phyloP scores from a whole-genome alignment of 2,113 vertebrate genomes.

The Amphiprion percula region DNA sequence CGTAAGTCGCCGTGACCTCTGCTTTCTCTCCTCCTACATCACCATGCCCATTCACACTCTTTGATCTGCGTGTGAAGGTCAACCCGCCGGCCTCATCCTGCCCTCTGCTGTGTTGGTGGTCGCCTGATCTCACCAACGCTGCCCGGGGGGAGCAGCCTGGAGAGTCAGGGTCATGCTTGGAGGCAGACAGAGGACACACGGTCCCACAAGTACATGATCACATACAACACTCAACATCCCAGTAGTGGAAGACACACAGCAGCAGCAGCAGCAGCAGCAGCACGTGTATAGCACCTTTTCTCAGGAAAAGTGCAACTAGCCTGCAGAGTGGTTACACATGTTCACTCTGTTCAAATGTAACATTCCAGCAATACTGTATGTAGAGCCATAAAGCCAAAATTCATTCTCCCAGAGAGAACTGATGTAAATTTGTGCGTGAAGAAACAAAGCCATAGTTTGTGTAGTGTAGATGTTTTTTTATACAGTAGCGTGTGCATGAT shows the following conservation, averaged over 20 bases:
- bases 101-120: slow-evolving; percentile 66
- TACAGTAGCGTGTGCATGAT: slow-evolving; percentile 56
- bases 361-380: slow-evolving; percentile 75
- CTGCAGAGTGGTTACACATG: slow-evolving; percentile 31
- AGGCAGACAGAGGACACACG: slow-evolving; percentile 65
- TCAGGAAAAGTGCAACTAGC: slow-evolving; percentile 72
- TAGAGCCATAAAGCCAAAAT: slow-evolving; percentile 55
- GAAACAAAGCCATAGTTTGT: slow-evolving; percentile 70
- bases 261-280: slow-evolving; percentile 2
- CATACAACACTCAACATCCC: slow-evolving; percentile 26
- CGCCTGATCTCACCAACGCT: slow-evolving; percentile 71
- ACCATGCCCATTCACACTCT: slow-evolving; percentile 29
- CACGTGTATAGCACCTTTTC: slow-evolving; percentile 60
- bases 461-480: slow-evolving; percentile 58
- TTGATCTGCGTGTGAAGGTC: slow-evolving; percentile 30
- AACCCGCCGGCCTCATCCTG: slow-evolving; percentile 24
- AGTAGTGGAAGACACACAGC: slow-evolving; percentile 4
- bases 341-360: slow-evolving; percentile 39
- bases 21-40: slow-evolving; percentile 27
- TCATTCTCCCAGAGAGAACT: slow-evolving; percentile 45
- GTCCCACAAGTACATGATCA: slow-evolving; percentile 29
- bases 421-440: slow-evolving; percentile 51
- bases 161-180: slow-evolving; percentile 68
- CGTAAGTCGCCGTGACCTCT: slow-evolving; percentile 48
- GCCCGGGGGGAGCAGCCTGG: slow-evolving; percentile 83